These are phyloP conservation scores for Chrysolina haemoptera DNA, from an alignment of 2,888 invertebrate genomes.

Conservation along the genomic window DNA sequence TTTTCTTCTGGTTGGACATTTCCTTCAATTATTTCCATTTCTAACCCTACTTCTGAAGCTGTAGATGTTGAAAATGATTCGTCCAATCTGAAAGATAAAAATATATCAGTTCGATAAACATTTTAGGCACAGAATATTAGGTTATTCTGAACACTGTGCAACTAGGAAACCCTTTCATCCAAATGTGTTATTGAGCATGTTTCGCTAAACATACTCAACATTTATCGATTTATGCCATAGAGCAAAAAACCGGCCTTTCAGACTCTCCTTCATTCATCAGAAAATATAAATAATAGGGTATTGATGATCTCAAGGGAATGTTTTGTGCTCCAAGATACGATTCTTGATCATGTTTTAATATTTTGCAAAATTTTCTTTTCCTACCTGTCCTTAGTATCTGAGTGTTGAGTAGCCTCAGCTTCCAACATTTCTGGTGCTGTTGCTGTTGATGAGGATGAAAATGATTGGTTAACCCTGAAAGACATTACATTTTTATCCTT, in stretches of 20 bases:
- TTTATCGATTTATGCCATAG: background rate
- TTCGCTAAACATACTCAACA: background rate
- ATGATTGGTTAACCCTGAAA: background rate
- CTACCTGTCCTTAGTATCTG: background rate
- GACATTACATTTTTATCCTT: background rate
- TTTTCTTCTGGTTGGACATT: background rate
- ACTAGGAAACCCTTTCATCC: background rate
- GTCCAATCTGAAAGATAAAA: constrained; percentile 1
- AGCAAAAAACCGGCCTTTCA: background rate
- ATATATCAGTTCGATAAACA: background rate
- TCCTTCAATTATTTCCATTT: background rate
- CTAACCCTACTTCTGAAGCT: background rate
- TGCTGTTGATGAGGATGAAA: background rate
- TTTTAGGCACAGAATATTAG: background rate
- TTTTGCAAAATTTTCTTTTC: background rate
- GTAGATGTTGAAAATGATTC: constrained; percentile 4
- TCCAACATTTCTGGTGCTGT: background rate
- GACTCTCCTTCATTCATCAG: background rate
- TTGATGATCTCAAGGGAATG: background rate
- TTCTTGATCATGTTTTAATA: background rate
- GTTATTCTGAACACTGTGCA: too few species aligned
- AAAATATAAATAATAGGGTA: constrained; percentile 1
- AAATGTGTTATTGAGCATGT: background rate
- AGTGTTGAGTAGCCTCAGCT: background rate
- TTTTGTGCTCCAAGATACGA: background rate